phyloP scores from a whole-genome alignment of 2,797 vertebrate genomes.

The Chiloscyllium punctatum region DNA sequence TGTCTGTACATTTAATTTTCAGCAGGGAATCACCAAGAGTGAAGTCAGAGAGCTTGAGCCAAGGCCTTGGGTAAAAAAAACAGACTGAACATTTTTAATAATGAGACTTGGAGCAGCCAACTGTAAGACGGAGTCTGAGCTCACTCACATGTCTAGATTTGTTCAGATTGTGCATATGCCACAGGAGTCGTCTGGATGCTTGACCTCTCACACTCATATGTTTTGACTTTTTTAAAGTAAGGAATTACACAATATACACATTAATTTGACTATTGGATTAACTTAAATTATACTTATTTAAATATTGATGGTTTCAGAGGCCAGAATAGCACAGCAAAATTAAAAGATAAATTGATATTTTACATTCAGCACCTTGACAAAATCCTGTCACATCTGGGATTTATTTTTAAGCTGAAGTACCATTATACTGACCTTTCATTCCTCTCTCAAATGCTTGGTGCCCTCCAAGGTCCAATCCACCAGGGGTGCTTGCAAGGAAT shows the following conservation, averaged over 20 bases:
- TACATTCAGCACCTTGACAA: not conserved
- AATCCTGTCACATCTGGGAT: not conserved
- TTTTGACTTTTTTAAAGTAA: not conserved
- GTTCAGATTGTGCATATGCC: not conserved
- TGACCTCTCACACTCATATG: not conserved
- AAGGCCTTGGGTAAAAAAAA: not conserved
- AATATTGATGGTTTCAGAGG: not conserved
- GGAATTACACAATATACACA: too few relatives aligned
- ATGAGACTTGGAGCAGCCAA: not conserved
- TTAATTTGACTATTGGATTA: not conserved
- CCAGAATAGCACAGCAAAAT: not conserved
- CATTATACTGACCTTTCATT: not conserved
- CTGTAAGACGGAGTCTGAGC: not conserved
- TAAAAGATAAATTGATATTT: not conserved
- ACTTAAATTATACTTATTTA: not conserved
- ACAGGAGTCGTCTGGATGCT: not conserved
- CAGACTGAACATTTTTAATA: not conserved
- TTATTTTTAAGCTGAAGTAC: not conserved
- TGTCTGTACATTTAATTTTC: conserved; percentile 14
- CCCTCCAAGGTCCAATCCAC: too few relatives aligned
- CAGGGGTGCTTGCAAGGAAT: not conserved
- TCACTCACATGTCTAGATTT: not conserved
- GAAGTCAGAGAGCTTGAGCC: not conserved
- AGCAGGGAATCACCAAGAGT: not conserved
- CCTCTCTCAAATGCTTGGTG: not conserved